phyloP scores from a whole-genome alignment of 30 jellyfish, hydroid and myxozoan species.

The Hydractinia echinata region DNA sequence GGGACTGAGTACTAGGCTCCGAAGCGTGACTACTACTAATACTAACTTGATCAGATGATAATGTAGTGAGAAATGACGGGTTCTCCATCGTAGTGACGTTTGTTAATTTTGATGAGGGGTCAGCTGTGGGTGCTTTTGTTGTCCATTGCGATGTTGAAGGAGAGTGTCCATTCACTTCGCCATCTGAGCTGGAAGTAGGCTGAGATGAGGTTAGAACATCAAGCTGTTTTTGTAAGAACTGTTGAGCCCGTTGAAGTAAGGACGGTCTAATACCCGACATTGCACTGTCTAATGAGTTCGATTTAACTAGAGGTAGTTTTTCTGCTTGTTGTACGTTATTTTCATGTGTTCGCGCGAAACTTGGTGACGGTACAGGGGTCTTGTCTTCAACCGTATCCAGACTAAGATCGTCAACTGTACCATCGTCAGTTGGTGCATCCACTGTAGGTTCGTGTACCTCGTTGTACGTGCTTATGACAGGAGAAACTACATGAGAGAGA shows the following conservation, averaged over 20 bases:
- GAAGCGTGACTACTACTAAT: too few species aligned
- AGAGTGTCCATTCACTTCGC: constrained; percentile 18
- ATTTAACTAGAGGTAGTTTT: background rate
- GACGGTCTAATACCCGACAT: constrained; percentile 33
- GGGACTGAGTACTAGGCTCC: too few species aligned
- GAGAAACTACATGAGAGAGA: too few species aligned
- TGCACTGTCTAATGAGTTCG: background rate
- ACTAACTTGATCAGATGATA: background rate
- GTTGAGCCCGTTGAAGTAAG: constrained; percentile 81
- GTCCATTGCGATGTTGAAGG: constrained; percentile 43
- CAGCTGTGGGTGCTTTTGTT: background rate
- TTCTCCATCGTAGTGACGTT: constrained; percentile 28
- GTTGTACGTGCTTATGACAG: too few species aligned
- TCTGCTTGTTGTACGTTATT: background rate
- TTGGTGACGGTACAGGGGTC: constrained; percentile 49
- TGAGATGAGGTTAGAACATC: constrained; percentile 50
- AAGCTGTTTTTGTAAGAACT: constrained; percentile 78
- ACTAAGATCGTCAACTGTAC: background rate
- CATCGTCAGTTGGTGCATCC: constrained; percentile 6
- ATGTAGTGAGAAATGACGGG: constrained; percentile 13
- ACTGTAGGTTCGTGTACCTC: background rate
- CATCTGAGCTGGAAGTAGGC: constrained; percentile 38
- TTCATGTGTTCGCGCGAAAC: background rate
- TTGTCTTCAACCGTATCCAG: constrained; percentile 30
- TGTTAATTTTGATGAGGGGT: constrained; percentile 28